Evolutionary conservation across 1,140 invertebrate species (phyloP).

Genomic region (Zophobas atratus): DNA sequence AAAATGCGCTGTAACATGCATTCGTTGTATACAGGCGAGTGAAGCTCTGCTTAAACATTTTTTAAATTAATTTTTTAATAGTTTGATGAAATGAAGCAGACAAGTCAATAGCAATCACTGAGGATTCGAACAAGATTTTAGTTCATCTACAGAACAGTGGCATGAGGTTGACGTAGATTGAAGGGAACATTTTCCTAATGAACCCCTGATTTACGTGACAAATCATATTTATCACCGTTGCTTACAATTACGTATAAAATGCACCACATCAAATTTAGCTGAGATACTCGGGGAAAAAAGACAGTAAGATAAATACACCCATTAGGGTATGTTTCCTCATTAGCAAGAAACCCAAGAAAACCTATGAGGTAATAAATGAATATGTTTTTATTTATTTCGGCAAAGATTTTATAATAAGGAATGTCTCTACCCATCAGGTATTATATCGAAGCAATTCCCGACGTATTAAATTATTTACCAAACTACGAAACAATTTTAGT

Average conservation of each 20-base stretch:
- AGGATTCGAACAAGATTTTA: slow-evolving; percentile 8
- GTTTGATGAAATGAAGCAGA: too few species aligned
- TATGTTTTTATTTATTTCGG: background rate
- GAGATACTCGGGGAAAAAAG: too few species aligned
- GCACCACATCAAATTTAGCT: background rate
- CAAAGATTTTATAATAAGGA: background rate
- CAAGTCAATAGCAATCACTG: slow-evolving; percentile 11
- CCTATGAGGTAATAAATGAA: background rate
- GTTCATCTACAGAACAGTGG: background rate
- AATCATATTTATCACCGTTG: slow-evolving; percentile 18
- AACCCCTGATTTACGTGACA: slow-evolving; percentile 21
- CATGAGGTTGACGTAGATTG: slow-evolving; percentile 1
- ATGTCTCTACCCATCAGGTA: background rate
- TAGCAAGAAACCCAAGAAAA: background rate
- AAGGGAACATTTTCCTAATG: slow-evolving; percentile 18
- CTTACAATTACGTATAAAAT: background rate
- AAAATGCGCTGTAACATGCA: too few species aligned
- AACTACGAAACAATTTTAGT: slow-evolving; percentile 28
- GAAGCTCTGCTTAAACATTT: too few species aligned
- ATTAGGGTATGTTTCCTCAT: too few species aligned
- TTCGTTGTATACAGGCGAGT: too few species aligned
- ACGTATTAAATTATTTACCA: slow-evolving; percentile 27
- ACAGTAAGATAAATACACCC: too few species aligned
- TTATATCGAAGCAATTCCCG: background rate
- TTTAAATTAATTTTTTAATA: too few species aligned